Evolutionary conservation across 2,888 invertebrate species (phyloP).

Genomic region (Cerastis leucographa): DNA sequence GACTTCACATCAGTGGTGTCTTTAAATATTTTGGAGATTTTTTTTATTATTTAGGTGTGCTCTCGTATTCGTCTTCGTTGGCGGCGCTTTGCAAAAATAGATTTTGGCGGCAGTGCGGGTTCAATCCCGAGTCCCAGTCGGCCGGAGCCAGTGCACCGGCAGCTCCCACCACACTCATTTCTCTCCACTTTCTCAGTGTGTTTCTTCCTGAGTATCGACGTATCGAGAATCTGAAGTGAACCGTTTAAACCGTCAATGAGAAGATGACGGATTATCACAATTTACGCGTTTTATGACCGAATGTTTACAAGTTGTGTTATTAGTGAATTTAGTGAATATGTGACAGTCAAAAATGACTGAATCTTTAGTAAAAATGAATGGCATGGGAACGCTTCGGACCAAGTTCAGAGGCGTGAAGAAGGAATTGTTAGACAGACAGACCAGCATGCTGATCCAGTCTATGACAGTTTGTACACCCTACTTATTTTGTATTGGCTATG

Average conservation of each 20-base stretch:
- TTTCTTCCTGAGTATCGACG: slow-evolving; percentile 29
- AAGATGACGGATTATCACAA: slow-evolving; percentile 38
- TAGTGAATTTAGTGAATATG: slow-evolving; percentile 69
- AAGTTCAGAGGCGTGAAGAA: slow-evolving; percentile 95
- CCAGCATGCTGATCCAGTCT: slow-evolving; percentile 93
- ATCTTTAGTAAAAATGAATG: slow-evolving; percentile 83
- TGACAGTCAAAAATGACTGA: slow-evolving; percentile 63
- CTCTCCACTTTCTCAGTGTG: slow-evolving; percentile 69
- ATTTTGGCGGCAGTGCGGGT: slow-evolving; percentile 88
- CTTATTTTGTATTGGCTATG: slow-evolving; percentile 18
- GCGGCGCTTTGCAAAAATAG: slow-evolving; percentile 90
- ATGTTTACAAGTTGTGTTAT: slow-evolving; percentile 49
- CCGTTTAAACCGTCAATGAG: slow-evolving; percentile 22
- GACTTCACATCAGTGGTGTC: slow-evolving; percentile 63
- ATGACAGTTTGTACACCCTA: slow-evolving; percentile 94
- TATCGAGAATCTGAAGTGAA: slow-evolving; percentile 29
- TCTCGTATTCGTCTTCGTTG: slow-evolving; percentile 85
- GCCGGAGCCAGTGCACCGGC: slow-evolving; percentile 84
- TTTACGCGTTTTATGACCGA: slow-evolving; percentile 29
- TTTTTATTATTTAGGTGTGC: slow-evolving; percentile 83
- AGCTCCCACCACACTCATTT: slow-evolving; percentile 82
- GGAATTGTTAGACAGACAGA: slow-evolving; percentile 93
- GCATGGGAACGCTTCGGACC: slow-evolving; percentile 91
- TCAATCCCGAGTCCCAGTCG: slow-evolving; percentile 85
- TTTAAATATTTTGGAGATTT: slow-evolving; percentile 79